Percentiles rank a stretch among this genome's conserved stretches.
Evolutionary conservation across 2,113 vertebrate genomes (phyloP).

Genomic region (Megalops atlanticus): DNA sequence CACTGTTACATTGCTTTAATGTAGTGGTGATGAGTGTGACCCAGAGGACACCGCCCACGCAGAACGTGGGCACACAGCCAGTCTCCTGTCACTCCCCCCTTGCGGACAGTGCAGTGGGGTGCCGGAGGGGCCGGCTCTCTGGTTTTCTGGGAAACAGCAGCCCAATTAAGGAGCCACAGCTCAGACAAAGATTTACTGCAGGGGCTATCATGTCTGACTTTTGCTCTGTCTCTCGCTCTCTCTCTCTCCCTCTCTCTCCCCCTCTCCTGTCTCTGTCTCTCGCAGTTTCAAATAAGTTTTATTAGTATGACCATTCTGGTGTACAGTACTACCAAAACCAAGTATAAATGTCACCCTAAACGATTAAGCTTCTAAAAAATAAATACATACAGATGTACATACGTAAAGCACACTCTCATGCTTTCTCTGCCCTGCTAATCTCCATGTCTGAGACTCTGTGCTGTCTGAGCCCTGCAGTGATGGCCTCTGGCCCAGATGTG

Average conservation of each 20-base stretch:
- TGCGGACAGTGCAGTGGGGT: no score
- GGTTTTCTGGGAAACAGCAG: no score
- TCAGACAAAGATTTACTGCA: no score
- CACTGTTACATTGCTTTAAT: neutral
- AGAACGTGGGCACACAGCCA: neutral
- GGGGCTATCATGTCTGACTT: no score
- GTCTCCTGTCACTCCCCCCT: neutral
- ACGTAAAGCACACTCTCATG: no score
- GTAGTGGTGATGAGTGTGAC: neutral
- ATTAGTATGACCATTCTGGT: neutral
- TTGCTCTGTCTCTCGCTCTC: conserved; percentile 8
- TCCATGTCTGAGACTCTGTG: neutral
- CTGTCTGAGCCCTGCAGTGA: neutral
- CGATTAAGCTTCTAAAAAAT: no score
- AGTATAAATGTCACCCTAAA: no score
- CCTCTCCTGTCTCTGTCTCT: neutral
- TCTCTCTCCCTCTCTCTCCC: neutral
- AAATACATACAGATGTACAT: no score
- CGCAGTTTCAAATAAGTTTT: conserved; percentile 1
- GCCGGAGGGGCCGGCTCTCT: no score
- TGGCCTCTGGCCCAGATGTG: neutral
- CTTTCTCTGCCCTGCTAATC: no score
- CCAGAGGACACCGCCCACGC: neutral
- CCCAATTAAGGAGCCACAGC: no score
- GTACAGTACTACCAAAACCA: no score